phyloP scores from a whole-genome alignment of 2,797 vertebrate species.

The Sciurus vulgaris region DNA sequence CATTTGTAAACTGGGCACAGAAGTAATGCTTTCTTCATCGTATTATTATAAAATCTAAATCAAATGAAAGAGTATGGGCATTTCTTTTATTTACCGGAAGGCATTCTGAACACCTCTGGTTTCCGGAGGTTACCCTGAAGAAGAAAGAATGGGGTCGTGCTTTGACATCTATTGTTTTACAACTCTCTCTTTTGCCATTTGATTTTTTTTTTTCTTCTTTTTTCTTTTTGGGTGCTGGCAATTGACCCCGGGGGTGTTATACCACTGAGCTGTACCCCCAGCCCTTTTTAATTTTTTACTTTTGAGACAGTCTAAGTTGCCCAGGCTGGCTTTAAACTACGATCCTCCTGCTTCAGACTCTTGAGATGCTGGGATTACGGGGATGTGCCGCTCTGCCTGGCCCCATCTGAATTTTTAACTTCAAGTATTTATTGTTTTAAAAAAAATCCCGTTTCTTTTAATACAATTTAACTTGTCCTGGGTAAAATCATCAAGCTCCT shows the following conservation, averaged over 20 bases:
- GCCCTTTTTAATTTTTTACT: not conserved
- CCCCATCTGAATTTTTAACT: not conserved
- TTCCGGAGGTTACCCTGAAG: not conserved
- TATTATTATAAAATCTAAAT: not conserved
- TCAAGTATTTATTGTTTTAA: not conserved
- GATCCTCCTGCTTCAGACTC: not conserved
- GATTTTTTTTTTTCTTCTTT: not conserved
- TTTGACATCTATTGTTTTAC: not conserved
- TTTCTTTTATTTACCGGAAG: not conserved
- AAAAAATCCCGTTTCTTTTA: not conserved
- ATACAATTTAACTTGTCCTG: slow-evolving; percentile 39
- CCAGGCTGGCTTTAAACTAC: not conserved
- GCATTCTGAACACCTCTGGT: not conserved
- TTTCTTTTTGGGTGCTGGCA: too few relatives aligned
- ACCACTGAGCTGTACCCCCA: not conserved
- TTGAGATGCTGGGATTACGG: not conserved
- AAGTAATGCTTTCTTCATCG: not conserved
- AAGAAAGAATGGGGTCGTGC: not conserved
- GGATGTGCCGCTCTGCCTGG: too few relatives aligned
- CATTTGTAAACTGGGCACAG: not conserved
- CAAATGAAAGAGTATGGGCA: not conserved
- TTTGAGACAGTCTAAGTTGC: not conserved
- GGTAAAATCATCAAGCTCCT: slow-evolving; percentile 29
- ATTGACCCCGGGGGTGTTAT: not conserved
- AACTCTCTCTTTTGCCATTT: not conserved